A percentile compares a stretch with the other conserved stretches of the same genome.
Conservation (phyloP, 2,888 invertebrate species). For the Ecliptopera silaceata region DNA sequence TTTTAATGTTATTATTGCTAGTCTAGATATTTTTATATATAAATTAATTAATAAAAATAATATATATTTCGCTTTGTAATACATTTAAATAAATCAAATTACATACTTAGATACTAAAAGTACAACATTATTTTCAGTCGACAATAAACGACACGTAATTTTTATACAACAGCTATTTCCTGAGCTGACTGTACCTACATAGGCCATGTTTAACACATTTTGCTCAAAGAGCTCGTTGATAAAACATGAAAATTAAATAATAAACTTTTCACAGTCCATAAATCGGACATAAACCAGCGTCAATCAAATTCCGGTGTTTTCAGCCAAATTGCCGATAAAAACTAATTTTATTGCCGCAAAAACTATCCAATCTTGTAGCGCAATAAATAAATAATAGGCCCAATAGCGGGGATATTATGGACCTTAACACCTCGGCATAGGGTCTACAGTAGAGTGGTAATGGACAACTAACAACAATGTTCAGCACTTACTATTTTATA, state of each 20-base stretch:
- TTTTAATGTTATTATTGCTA: conserved; percentile 5
- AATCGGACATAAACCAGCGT: conserved; percentile 16
- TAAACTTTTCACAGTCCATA: conserved; percentile 8
- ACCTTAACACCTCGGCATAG: background rate
- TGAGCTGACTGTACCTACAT: too few species aligned
- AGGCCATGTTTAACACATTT: too few species aligned
- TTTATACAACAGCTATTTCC: too few species aligned
- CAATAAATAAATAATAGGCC: conserved; percentile 43
- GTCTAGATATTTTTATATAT: background rate
- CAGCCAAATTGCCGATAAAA: conserved; percentile 40
- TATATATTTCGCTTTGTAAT: too few species aligned
- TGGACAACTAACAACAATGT: conserved; percentile 10
- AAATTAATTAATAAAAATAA: too few species aligned
- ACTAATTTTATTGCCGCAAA: conserved; percentile 43
- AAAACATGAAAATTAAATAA: background rate
- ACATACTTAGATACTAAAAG: too few species aligned
- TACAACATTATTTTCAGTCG: too few species aligned
- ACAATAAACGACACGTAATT: too few species aligned
- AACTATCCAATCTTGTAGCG: conserved; percentile 41
- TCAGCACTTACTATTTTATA: conserved; percentile 8
- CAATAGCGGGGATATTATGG: conserved; percentile 27
- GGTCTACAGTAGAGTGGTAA: background rate
- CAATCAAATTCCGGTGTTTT: conserved; percentile 25
- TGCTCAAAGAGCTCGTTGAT: too few species aligned
- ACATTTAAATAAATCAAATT: too few species aligned